Evolutionary conservation across 2,888 invertebrate species (phyloP).

Genomic region (Drosophila picticornis): DNA sequence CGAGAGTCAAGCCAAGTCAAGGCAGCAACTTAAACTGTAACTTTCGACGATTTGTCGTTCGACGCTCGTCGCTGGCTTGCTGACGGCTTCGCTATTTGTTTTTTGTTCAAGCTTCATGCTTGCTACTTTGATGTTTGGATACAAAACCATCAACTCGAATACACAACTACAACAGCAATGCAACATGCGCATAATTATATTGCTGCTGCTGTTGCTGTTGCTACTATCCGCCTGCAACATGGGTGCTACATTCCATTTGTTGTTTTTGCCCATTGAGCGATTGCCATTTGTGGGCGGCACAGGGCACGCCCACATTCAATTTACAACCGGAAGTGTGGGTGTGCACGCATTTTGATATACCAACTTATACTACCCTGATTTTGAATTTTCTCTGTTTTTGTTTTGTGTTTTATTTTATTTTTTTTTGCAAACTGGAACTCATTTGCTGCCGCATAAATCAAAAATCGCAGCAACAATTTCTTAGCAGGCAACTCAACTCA

Average conservation of each 20-base stretch:
- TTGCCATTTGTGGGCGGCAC: slow-evolving; percentile 43
- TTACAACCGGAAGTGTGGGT: slow-evolving; percentile 84
- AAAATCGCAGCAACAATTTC: slow-evolving; percentile 61
- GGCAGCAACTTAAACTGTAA: slow-evolving; percentile 77
- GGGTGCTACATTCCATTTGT: slow-evolving; percentile 58
- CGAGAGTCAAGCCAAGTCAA: slow-evolving; percentile 26
- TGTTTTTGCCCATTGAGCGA: slow-evolving; percentile 13
- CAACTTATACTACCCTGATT: slow-evolving; percentile 34
- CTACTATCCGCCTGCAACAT: slow-evolving; percentile 43
- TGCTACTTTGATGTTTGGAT: slow-evolving; percentile 69
- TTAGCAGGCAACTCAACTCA: slow-evolving; percentile 31
- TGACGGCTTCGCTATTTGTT: slow-evolving; percentile 51
- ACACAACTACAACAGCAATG: slow-evolving; percentile 40
- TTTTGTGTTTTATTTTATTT: neutral
- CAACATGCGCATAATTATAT: slow-evolving; percentile 66
- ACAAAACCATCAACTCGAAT: slow-evolving; percentile 65
- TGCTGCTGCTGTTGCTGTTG: slow-evolving; percentile 23
- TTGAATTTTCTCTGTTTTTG: slow-evolving; percentile 30
- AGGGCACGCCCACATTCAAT: slow-evolving; percentile 76
- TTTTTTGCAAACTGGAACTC: slow-evolving; percentile 60
- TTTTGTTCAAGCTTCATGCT: slow-evolving; percentile 19
- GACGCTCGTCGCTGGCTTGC: slow-evolving; percentile 43
- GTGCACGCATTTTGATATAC: slow-evolving; percentile 75
- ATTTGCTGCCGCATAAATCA: slow-evolving; percentile 78
- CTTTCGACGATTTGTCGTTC: slow-evolving; percentile 80